Conservation (phyloP, 2,888 invertebrate species). For the Willowsia nigromaculata region DNA sequence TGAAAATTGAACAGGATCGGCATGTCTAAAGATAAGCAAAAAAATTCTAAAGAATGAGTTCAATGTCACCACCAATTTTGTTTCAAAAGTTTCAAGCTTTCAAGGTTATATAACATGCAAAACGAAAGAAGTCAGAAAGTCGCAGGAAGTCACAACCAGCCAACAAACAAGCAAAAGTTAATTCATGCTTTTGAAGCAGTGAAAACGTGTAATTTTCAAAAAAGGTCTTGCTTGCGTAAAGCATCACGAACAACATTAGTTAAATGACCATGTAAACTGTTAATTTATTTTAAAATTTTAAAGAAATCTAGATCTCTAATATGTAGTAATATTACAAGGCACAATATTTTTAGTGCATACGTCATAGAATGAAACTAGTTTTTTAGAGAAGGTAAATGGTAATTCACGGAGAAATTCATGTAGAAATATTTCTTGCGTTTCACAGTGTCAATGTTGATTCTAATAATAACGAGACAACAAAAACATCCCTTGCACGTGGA, state of each 20-base stretch:
- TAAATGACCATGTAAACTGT: no score
- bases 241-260: no score
- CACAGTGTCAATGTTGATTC: neutral
- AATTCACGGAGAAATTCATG: neutral
- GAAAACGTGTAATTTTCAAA: constrained; percentile 11
- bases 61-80: neutral
- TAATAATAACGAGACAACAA: neutral
- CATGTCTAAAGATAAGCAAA: neutral
- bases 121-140: constrained; percentile 44
- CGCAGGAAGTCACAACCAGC: constrained; percentile 26
- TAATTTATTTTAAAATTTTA: no score
- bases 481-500: neutral
- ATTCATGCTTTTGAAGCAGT: neutral
- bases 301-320: no score
- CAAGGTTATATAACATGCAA: constrained; percentile 34
- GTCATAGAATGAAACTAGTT: neutral
- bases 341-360: no score
- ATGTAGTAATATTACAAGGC: no score
- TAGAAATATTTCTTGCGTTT: neutral
- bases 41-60: neutral
- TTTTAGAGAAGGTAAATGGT: neutral
- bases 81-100: neutral
- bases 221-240: neutral
- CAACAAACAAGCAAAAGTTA: neutral
- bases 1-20: no score